phyloP scores from a whole-genome alignment of 2,113 vertebrate species.

The Tympanuchus pallidicinctus region DNA sequence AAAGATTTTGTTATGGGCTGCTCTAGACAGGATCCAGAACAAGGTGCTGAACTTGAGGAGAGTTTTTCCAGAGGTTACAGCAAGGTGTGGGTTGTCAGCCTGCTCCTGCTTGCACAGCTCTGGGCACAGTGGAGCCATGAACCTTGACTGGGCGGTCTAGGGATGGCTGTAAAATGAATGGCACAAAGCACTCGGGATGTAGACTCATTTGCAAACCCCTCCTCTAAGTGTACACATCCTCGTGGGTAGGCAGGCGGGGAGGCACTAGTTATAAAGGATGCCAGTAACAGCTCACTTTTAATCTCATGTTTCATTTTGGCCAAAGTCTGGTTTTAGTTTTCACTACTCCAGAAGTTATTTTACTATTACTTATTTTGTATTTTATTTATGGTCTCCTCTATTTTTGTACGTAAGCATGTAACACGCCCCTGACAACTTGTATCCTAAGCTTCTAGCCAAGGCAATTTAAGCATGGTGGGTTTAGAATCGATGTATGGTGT shows the following conservation, averaged over 20 bases:
- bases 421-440: slow-evolving; percentile 48
- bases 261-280: neutral
- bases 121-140: neutral
- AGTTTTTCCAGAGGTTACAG: neutral
- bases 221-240: neutral
- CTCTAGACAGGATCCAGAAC: slow-evolving; percentile 31
- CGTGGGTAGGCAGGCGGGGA: neutral
- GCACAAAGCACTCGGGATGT: neutral
- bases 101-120: slow-evolving; percentile 23
- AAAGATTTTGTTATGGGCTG: neutral
- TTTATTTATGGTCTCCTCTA: neutral
- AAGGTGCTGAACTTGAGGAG: neutral
- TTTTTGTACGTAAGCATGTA: slow-evolving; percentile 32
- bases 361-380: neutral
- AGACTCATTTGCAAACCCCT: neutral
- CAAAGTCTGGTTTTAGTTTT: slow-evolving; percentile 50
- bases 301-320: slow-evolving; percentile 44
- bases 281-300: neutral
- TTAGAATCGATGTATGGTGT: slow-evolving; percentile 79
- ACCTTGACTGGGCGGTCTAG: neutral
- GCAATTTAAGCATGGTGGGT: slow-evolving; percentile 70
- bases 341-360: neutral
- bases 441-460: slow-evolving; percentile 57
- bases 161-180: neutral
- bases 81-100: slow-evolving; percentile 24